These are phyloP conservation scores for Barypeithes pellucidus DNA, from an alignment of 2,888 invertebrate genomes.

Conservation along the genomic window DNA sequence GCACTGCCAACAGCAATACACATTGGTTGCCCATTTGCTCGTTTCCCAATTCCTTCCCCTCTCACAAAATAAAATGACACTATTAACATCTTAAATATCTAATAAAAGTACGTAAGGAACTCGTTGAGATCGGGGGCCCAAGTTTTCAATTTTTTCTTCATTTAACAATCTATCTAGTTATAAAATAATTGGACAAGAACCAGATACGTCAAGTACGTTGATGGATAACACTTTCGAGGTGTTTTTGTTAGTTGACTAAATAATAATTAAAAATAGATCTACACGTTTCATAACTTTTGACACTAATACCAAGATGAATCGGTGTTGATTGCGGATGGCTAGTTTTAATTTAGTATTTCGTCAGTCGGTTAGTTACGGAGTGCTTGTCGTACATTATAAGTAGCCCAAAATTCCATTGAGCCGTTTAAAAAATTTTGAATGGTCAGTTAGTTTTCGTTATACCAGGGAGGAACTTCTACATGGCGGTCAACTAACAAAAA, in stretches of 20 bases:
- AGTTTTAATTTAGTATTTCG: slow-evolving; percentile 22
- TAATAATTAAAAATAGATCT: slow-evolving; percentile 46
- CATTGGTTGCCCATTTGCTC: too few relatives aligned
- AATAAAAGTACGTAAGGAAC: too few relatives aligned
- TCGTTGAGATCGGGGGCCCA: too few relatives aligned
- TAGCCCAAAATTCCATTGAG: slow-evolving; percentile 32
- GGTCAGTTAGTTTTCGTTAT: not conserved
- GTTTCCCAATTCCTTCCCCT: too few relatives aligned
- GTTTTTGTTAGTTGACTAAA: slow-evolving; percentile 39
- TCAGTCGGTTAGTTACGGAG: slow-evolving; percentile 26
- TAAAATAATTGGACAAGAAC: slow-evolving; percentile 47
- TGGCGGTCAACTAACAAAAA: slow-evolving; percentile 38
- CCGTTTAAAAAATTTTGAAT: not conserved
- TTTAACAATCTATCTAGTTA: slow-evolving; percentile 17
- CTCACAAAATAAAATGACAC: too few relatives aligned
- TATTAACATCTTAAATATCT: too few relatives aligned
- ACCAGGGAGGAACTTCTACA: too few relatives aligned
- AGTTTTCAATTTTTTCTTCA: slow-evolving; percentile 33
- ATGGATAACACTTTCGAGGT: slow-evolving; percentile 46
- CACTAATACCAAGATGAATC: slow-evolving; percentile 50
- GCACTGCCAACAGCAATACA: too few relatives aligned
- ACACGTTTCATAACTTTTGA: slow-evolving; percentile 48
- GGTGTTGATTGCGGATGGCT: slow-evolving; percentile 27
- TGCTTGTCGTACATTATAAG: slow-evolving; percentile 38
- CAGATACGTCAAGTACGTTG: slow-evolving; percentile 38